These are phyloP conservation scores for Smithornis capensis DNA, from an alignment of 2,113 vertebrate genomes.

Conservation along the genomic window DNA sequence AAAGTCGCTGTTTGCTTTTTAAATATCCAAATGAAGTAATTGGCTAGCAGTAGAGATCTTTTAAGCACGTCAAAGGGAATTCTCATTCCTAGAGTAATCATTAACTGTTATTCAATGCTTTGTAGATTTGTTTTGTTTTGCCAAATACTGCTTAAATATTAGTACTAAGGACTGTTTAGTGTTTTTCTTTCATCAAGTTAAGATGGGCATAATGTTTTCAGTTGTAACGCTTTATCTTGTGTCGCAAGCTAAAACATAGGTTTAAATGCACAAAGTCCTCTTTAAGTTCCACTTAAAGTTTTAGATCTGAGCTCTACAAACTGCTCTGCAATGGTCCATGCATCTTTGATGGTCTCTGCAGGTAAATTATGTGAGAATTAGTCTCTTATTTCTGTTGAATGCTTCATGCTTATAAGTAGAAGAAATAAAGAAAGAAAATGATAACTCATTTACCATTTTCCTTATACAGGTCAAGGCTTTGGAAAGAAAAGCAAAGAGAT, in stretches of 20 bases:
- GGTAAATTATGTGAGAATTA: not conserved
- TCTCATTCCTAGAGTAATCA: not conserved
- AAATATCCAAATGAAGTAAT: not conserved
- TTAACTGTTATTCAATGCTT: not conserved
- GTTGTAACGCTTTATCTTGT: not conserved
- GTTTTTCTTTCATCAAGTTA: not conserved
- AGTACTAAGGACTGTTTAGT: not conserved
- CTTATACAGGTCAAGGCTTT: slow-evolving; percentile 74
- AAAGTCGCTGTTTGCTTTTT: not conserved
- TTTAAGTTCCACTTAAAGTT: not conserved
- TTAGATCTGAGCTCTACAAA: not conserved
- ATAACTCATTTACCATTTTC: not conserved
- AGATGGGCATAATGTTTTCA: not conserved
- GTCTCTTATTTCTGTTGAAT: not conserved
- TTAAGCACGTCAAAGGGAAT: not conserved
- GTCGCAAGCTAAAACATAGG: not conserved
- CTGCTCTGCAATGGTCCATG: not conserved
- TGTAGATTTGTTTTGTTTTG: not conserved
- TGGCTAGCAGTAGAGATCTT: not conserved
- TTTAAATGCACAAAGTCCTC: not conserved
- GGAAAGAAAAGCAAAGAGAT: slow-evolving; percentile 84
- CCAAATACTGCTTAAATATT: not conserved
- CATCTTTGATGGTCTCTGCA: slow-evolving; percentile 4
- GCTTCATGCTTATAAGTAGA: not conserved
- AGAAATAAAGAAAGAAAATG: not conserved